Evolutionary conservation across 2,888 invertebrate genomes (phyloP), one percentile per base, ranked within the genome.

Genomic region (Panzeria rudis): DNA sequence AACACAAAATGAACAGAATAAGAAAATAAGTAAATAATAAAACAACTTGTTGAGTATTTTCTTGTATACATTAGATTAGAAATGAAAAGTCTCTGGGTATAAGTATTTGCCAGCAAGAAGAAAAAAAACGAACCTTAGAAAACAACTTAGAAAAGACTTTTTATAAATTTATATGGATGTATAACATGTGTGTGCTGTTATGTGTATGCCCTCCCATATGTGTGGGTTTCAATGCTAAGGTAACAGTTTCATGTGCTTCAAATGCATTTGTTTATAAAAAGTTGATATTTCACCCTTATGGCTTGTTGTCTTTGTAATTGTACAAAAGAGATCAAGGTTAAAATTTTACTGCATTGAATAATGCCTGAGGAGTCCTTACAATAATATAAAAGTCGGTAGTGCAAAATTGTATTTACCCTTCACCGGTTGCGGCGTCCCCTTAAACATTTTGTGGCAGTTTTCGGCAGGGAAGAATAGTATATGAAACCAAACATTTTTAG

Each of bases 331-430:
- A 80, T 84, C 76, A 84, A 84, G 80, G 84, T 76, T 76, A 71
- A 59, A 44, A 23, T 76, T 84, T 72, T 84, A 72, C 76, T 80
- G 84, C 80, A 80, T 84, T 84, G 35, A 76, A 75, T 76, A 71
- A 61, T 66, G 80, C 80, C 80, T 66, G 44, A 75, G 76, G 84
- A 78, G n/a, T n/a, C n/a, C n/a, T n/a, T n/a, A n/a, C n/a, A n/a
- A n/a, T n/a, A n/a, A n/a, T n/a, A n/a, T n/a, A n/a, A n/a, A n/a
- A n/a, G n/a, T n/a, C n/a, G n/a, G n/a, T n/a, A n/a, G n/a, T n/a
- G n/a, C n/a, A n/a, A n/a, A n/a, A n/a, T n/a, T n/a, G n/a, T n/a
- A n/a, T n/a, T n/a, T n/a, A n/a, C n/a, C n/a, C n/a, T n/a, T n/a
- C n/a, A n/a, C n/a, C n/a, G n/a, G n/a, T n/a, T n/a, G n/a, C n/a